A percentile compares a stretch with the other conserved stretches of the same genome.
These are phyloP conservation scores for Sinocyclocheilus grahami DNA, from an alignment of 2,113 vertebrate genomes.

Conservation along the genomic window DNA sequence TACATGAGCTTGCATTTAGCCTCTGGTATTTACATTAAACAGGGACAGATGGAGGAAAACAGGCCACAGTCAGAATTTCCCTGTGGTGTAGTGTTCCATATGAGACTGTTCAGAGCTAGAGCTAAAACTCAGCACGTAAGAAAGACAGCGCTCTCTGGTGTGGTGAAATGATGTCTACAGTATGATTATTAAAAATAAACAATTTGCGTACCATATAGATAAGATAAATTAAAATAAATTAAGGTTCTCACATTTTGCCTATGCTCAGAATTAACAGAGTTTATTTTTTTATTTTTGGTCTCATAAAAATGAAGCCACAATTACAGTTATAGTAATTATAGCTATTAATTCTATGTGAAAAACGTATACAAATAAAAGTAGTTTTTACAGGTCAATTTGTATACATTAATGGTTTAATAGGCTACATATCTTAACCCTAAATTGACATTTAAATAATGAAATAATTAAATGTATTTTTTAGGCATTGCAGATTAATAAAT, in stretches of 20 bases:
- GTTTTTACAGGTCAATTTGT: neutral
- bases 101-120: neutral
- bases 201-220: neutral
- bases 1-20: neutral
- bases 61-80: neutral
- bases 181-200: neutral
- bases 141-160: constrained; percentile 14
- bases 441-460: too few species aligned
- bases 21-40: constrained; percentile 2
- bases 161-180: neutral
- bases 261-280: too few species aligned
- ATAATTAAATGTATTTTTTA: too few species aligned
- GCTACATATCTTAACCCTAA: too few species aligned
- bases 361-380: neutral
- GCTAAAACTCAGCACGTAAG: neutral
- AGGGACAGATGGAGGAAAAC: neutral
- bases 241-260: too few species aligned
- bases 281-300: neutral
- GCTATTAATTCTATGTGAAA: neutral
- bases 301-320: neutral
- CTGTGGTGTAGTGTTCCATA: neutral
- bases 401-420: too few species aligned
- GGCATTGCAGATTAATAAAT: too few species aligned
- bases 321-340: neutral
- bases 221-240: too few species aligned